Percentiles rank a stretch among this genome's conserved stretches.
Evolutionary conservation across 2,888 invertebrate genomes (phyloP).

Genomic region (Automeris io): DNA sequence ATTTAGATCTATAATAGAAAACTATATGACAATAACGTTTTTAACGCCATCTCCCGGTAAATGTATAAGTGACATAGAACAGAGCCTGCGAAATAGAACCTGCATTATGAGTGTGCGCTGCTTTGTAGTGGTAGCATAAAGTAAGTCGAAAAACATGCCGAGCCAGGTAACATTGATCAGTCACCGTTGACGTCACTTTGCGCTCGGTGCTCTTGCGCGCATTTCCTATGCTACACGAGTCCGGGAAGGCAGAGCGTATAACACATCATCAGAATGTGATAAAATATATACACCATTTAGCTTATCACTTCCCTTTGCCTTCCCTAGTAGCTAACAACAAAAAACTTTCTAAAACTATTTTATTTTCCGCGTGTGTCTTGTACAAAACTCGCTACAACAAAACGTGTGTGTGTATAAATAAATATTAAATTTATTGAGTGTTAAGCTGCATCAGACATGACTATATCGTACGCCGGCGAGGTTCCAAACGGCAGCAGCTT

Average conservation of each 20-base stretch:
- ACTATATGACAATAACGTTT: too few species aligned
- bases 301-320: slow-evolving; percentile 55
- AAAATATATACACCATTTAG: slow-evolving; percentile 50
- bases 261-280: slow-evolving; percentile 70
- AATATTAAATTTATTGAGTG: slow-evolving; percentile 61
- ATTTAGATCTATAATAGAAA: too few species aligned
- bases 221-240: slow-evolving; percentile 38
- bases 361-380: slow-evolving; percentile 70
- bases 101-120: slow-evolving; percentile 20
- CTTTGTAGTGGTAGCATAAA: slow-evolving; percentile 32
- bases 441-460: slow-evolving; percentile 79
- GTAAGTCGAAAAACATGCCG: slow-evolving; percentile 41
- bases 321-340: slow-evolving; percentile 48
- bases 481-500: slow-evolving; percentile 95
- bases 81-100: slow-evolving; percentile 20
- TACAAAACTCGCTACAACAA: slow-evolving; percentile 60
- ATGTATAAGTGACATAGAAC: slow-evolving; percentile 9
- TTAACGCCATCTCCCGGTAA: slow-evolving; percentile 24
- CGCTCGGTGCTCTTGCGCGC: slow-evolving; percentile 49
- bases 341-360: slow-evolving; percentile 71
- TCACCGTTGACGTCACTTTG: slow-evolving; percentile 47
- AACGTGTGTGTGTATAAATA: slow-evolving; percentile 70
- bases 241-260: slow-evolving; percentile 53
- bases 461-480: slow-evolving; percentile 92
- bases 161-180: slow-evolving; percentile 41